phyloP scores from a whole-genome alignment of 2,113 vertebrate species.

The Rattus norvegicus region GRCr8 NC_086020.1:9771501-9772000 shows the following conservation, averaged over 20 bases:
- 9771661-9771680: constrained; percentile 89
- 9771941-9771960: constrained; percentile 88
- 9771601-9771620: constrained; percentile 44
- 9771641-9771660: constrained; percentile 90
- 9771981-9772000: constrained; percentile 85
- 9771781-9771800: constrained; percentile 82
- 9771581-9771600: constrained; percentile 66
- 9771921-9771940: constrained; percentile 84
- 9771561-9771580: constrained; percentile 42
- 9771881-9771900: constrained; percentile 55
- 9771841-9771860: neutral
- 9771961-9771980: constrained; percentile 85
- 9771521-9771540: constrained; percentile 71
- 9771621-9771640: constrained; percentile 81
- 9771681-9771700: constrained; percentile 92
- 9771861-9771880: neutral
- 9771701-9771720: constrained; percentile 94
- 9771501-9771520: constrained; percentile 77
- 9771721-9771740: constrained; percentile 92
- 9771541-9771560: constrained; percentile 69
- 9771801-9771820: neutral
- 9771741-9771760: constrained; percentile 95
- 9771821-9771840: neutral
- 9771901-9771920: constrained; percentile 78
- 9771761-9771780: constrained; percentile 89